These are phyloP conservation scores for Oedothorax gibbosus DNA, from an alignment of 1,140 invertebrate genomes.

Conservation along the genomic window DNA sequence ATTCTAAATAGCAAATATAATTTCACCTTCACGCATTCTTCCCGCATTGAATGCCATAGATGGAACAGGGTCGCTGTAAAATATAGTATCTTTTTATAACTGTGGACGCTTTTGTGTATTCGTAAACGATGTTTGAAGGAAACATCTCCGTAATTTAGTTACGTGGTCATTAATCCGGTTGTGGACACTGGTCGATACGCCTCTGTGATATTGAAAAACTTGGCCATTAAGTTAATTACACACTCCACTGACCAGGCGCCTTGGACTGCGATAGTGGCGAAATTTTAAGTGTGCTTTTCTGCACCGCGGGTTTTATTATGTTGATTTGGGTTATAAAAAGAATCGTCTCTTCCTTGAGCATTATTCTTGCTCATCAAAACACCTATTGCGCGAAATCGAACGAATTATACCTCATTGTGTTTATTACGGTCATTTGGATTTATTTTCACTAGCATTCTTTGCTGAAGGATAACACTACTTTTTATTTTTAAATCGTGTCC, in stretches of 20 bases:
- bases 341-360: constrained; percentile 25
- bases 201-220: constrained; percentile 1
- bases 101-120: constrained; percentile 5
- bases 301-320: constrained; percentile 34
- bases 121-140: constrained; percentile 1
- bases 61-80: too few species aligned
- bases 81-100: not conserved
- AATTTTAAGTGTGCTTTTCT: constrained; percentile 10
- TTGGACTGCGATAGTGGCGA: constrained; percentile 6
- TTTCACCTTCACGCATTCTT: too few species aligned
- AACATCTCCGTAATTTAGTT: constrained; percentile 18
- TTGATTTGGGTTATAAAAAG: constrained; percentile 29
- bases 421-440: constrained; percentile 11
- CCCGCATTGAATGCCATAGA: too few species aligned
- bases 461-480: not conserved
- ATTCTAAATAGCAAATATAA: too few species aligned
- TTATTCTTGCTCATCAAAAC: constrained; percentile 39
- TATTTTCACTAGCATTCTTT: not conserved
- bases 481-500: not conserved
- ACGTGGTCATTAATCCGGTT: constrained; percentile 20
- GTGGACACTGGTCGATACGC: constrained; percentile 14
- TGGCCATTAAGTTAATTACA: constrained; percentile 30
- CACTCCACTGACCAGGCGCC: constrained; percentile 32
- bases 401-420: constrained; percentile 20
- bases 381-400: constrained; percentile 20